phyloP scores from a whole-genome alignment of 2,888 invertebrate genomes.

The Diarsia rubi region DNA sequence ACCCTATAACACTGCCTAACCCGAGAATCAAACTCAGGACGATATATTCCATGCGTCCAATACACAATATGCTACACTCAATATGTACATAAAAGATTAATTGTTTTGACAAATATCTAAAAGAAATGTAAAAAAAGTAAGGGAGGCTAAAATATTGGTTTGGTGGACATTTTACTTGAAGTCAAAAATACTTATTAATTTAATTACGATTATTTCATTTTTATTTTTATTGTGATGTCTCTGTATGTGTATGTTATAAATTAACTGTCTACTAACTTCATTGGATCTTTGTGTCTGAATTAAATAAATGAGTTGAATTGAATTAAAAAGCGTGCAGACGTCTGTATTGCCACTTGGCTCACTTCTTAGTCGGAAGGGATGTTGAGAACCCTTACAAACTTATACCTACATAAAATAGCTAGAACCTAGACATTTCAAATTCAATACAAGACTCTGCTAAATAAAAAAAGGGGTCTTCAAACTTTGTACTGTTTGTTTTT shows the following conservation, averaged over 20 bases:
- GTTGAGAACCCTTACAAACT: background rate
- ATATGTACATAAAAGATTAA: background rate
- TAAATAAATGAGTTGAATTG: too few relatives aligned
- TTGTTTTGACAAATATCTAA: background rate
- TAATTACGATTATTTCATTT: too few relatives aligned
- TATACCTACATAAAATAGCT: background rate
- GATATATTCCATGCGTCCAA: too few relatives aligned
- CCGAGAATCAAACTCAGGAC: too few relatives aligned
- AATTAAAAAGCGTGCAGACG: slow-evolving; percentile 1
- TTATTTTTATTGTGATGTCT: too few relatives aligned
- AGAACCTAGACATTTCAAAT: slow-evolving; percentile 20
- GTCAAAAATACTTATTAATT: too few relatives aligned
- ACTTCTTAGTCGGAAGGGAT: background rate
- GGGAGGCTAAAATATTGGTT: background rate
- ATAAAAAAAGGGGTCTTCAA: slow-evolving; percentile 35
- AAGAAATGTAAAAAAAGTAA: background rate
- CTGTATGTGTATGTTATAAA: too few relatives aligned
- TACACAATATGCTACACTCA: background rate
- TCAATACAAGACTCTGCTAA: slow-evolving; percentile 22
- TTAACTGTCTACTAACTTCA: too few relatives aligned
- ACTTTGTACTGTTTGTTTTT: slow-evolving; percentile 7
- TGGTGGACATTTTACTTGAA: too few relatives aligned
- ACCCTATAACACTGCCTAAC: too few relatives aligned
- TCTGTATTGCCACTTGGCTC: background rate
- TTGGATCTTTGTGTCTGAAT: too few relatives aligned